Conservation (phyloP, 2,797 vertebrate genomes). For the Tragelaphus oryx region DNA sequence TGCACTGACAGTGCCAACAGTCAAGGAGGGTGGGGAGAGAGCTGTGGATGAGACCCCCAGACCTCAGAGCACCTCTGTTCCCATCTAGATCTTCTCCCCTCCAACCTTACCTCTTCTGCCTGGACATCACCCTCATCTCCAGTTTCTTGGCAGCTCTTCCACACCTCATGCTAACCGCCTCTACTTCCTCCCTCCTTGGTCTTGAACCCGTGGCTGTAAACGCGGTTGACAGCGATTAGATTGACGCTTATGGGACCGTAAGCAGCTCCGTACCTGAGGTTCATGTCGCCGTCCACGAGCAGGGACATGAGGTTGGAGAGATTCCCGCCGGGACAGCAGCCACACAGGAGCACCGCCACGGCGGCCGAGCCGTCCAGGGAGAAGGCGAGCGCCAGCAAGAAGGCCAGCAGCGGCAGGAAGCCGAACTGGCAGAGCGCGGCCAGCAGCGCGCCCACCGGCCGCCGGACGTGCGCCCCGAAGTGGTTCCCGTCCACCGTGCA, state of each 20-base stretch:
- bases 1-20: neutral
- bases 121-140: neutral
- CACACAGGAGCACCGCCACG: conserved; percentile 95
- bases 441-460: conserved; percentile 88
- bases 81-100: neutral
- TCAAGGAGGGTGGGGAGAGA: neutral
- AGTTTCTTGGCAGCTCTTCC: neutral
- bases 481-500: conserved; percentile 93
- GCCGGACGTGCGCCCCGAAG: conserved; percentile 91
- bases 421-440: conserved; percentile 95
- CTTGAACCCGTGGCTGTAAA: accelerated
- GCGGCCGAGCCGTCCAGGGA: conserved; percentile 93
- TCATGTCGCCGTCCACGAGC: conserved; percentile 97
- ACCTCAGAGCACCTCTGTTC: neutral
- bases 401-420: conserved; percentile 94
- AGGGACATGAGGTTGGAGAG: conserved; percentile 96
- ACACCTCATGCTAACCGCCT: neutral
- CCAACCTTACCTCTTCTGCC: neutral
- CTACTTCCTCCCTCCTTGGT: too few relatives aligned
- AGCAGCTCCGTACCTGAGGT: conserved; percentile 88
- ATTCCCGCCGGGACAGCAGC: conserved; percentile 97
- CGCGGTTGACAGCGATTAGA: neutral
- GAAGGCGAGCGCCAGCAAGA: conserved; percentile 91
- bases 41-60: neutral
- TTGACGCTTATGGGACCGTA: neutral